Evolutionary conservation across 2,888 invertebrate genomes (phyloP).

Genomic region (Nebria brevicollis): DNA sequence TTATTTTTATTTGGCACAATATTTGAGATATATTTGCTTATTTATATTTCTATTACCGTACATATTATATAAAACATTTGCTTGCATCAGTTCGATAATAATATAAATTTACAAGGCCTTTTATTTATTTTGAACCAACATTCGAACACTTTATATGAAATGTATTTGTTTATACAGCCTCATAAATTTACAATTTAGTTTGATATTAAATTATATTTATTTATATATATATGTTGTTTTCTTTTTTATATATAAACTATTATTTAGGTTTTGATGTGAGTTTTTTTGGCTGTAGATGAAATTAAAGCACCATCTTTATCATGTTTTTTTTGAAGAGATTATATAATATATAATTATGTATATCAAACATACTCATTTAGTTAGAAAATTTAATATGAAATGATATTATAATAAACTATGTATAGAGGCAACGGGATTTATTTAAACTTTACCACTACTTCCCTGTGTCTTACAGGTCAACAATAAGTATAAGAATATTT

Average conservation of each 20-base stretch:
- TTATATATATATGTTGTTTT: not conserved
- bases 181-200: constrained; percentile 43
- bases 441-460: constrained; percentile 42
- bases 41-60: constrained; percentile 37
- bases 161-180: constrained; percentile 38
- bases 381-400: constrained; percentile 43
- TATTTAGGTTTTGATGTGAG: constrained; percentile 13
- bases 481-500: constrained; percentile 44
- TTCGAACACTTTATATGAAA: constrained; percentile 36
- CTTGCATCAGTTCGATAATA: constrained; percentile 43
- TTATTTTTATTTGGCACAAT: constrained; percentile 46
- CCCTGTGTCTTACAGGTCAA: constrained; percentile 38
- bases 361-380: constrained; percentile 42
- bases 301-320: constrained; percentile 39
- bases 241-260: constrained; percentile 2
- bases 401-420: constrained; percentile 45
- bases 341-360: constrained; percentile 27
- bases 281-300: constrained; percentile 19
- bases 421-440: constrained; percentile 45
- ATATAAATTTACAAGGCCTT: constrained; percentile 47
- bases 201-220: constrained; percentile 3
- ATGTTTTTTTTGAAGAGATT: constrained; percentile 14
- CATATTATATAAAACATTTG: constrained; percentile 44
- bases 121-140: constrained; percentile 27
- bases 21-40: constrained; percentile 42